Evolutionary conservation across 2,797 vertebrate species (phyloP).

Genomic region (Platyrinchus mystaceus): DNA sequence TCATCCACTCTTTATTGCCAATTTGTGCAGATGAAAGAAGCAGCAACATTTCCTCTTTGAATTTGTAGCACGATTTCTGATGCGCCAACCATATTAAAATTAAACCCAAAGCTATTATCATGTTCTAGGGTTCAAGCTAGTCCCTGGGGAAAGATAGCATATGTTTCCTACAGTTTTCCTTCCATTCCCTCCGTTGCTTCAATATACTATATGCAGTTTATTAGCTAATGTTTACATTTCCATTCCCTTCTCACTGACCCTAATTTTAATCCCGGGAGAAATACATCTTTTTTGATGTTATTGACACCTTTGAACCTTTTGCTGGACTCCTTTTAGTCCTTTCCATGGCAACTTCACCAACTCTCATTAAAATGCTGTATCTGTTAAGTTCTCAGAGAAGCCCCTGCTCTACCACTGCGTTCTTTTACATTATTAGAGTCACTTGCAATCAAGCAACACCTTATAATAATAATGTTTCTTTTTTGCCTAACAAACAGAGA

Average conservation of each 20-base stretch:
- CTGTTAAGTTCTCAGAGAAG: not conserved
- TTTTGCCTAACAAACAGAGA: not conserved
- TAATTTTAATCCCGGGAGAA: not conserved
- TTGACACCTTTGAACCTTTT: not conserved
- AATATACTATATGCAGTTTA: not conserved
- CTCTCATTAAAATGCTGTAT: not conserved
- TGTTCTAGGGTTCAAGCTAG: not conserved
- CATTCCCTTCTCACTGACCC: not conserved
- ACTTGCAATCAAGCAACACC: not conserved
- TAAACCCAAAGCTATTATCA: not conserved
- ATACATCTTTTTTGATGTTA: not conserved
- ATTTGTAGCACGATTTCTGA: not conserved
- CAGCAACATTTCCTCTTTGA: constrained; percentile 1
- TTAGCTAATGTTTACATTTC: constrained; percentile 3
- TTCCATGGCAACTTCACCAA: not conserved
- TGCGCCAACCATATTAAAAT: constrained; percentile 3
- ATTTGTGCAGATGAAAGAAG: not conserved
- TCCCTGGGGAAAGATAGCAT: not conserved
- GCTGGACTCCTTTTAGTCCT: not conserved
- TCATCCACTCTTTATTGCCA: constrained; percentile 3
- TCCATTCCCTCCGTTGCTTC: not conserved
- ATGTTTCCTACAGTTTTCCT: not conserved
- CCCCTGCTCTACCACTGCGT: rapidly evolving
- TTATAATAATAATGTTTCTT: not conserved
- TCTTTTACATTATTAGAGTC: not conserved